phyloP scores from a whole-genome alignment of 2,888 invertebrate species.

The Tetragonula carbonaria region DNA sequence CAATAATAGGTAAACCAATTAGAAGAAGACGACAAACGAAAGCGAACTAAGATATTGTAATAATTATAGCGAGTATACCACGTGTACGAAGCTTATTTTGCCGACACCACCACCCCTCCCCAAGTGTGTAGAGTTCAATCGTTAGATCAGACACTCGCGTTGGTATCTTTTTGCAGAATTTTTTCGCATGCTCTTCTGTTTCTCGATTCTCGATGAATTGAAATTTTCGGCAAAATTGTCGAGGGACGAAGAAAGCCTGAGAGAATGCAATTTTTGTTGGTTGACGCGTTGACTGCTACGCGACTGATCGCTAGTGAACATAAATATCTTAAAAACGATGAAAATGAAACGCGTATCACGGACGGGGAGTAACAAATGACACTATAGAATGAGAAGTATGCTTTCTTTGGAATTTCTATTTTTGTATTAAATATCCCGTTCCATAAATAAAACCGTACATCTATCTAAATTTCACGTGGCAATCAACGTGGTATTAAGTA shows the following conservation, averaged over 20 bases:
- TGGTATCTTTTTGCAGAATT: not conserved
- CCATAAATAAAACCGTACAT: too few relatives aligned
- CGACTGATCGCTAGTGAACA: too few relatives aligned
- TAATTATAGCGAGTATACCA: constrained; percentile 9
- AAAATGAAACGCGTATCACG: too few relatives aligned
- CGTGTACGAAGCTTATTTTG: constrained; percentile 35
- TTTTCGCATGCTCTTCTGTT: constrained; percentile 34
- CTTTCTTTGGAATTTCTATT: too few relatives aligned
- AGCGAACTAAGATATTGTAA: not conserved
- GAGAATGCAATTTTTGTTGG: not conserved
- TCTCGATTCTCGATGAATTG: not conserved
- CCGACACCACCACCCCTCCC: not conserved
- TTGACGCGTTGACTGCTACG: not conserved
- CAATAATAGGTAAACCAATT: constrained; percentile 76
- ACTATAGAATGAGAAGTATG: too few relatives aligned
- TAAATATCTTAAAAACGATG: too few relatives aligned
- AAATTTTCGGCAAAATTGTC: not conserved
- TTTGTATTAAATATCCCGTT: too few relatives aligned
- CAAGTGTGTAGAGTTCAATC: not conserved
- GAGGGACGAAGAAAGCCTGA: too few relatives aligned
- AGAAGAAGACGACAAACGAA: not conserved
- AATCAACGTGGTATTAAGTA: too few relatives aligned
- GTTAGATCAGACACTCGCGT: not conserved
- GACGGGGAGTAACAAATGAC: too few relatives aligned
- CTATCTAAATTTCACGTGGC: too few relatives aligned